Conservation (phyloP, 2,888 invertebrate species). For the Euplagia quadripunctaria region DNA sequence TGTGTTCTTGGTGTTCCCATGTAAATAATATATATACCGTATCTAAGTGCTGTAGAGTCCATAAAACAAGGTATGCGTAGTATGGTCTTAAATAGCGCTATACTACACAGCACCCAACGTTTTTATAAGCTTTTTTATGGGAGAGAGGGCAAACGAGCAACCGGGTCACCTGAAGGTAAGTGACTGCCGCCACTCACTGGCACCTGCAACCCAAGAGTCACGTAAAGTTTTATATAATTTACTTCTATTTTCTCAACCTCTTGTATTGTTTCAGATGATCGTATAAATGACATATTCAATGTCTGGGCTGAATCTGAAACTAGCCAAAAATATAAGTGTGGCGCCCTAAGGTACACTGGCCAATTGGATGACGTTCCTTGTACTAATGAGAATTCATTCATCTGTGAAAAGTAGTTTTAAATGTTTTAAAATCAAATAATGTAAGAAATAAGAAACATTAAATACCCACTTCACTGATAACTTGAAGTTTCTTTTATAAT, state of each 20-base stretch:
- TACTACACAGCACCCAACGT: no score
- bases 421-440: background rate
- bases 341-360: background rate
- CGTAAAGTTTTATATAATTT: no score
- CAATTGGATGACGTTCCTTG: conserved; percentile 7
- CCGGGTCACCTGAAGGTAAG: no score
- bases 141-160: no score
- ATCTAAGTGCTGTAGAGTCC: no score
- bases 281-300: background rate
- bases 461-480: background rate
- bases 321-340: background rate
- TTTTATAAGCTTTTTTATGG: no score
- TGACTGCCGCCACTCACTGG: no score
- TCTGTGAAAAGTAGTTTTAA: conserved; percentile 4
- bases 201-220: no score
- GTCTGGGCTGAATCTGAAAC: background rate
- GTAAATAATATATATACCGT: no score
- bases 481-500: background rate
- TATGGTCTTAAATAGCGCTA: no score
- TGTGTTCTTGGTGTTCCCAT: no score
- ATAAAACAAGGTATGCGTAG: no score
- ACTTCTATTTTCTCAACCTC: background rate
- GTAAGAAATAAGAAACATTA: background rate
- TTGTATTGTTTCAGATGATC: background rate
- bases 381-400: background rate